Evolutionary conservation across 2,888 invertebrate species (phyloP).

Genomic region (Orthonychiurus folsomi): DNA sequence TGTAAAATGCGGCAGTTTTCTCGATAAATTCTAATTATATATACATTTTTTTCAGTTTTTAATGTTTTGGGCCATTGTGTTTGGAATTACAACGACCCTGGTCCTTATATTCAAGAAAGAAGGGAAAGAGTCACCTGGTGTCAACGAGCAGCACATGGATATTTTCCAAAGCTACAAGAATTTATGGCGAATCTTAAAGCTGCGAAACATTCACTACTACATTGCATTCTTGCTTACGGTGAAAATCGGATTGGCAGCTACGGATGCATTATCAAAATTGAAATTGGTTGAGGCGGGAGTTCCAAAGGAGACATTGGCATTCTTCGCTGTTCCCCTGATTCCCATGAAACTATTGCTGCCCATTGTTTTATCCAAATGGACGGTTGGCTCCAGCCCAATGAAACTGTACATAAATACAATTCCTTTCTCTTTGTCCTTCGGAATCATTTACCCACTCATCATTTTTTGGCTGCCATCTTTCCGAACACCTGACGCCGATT

Average conservation of each 20-base stretch:
- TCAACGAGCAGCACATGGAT: conserved; percentile 11
- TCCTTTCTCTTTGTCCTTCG: background rate
- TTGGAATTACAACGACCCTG: conserved; percentile 6
- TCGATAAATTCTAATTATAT: too few species aligned
- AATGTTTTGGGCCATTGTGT: conserved; percentile 10
- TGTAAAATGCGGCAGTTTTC: too few species aligned
- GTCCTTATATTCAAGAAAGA: conserved; percentile 9
- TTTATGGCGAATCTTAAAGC: conserved; percentile 8
- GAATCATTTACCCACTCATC: background rate
- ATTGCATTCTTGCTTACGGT: conserved; percentile 9
- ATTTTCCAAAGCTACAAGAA: conserved; percentile 4
- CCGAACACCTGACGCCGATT: background rate
- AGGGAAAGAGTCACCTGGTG: background rate
- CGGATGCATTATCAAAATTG: conserved; percentile 1
- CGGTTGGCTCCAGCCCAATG: conserved; percentile 10
- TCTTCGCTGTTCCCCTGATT: conserved; percentile 9
- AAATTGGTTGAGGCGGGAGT: conserved; percentile 12
- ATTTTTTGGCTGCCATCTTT: conserved; percentile 8
- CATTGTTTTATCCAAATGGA: conserved; percentile 6
- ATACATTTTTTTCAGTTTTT: conserved; percentile 11
- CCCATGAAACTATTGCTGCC: conserved; percentile 13
- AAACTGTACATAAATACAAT: conserved; percentile 8
- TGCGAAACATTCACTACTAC: conserved; percentile 2
- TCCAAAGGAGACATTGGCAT: conserved; percentile 10
- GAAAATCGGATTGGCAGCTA: conserved; percentile 9